Conservation (phyloP, 2,113 vertebrate species). For the Tragelaphus strepsiceros region DNA sequence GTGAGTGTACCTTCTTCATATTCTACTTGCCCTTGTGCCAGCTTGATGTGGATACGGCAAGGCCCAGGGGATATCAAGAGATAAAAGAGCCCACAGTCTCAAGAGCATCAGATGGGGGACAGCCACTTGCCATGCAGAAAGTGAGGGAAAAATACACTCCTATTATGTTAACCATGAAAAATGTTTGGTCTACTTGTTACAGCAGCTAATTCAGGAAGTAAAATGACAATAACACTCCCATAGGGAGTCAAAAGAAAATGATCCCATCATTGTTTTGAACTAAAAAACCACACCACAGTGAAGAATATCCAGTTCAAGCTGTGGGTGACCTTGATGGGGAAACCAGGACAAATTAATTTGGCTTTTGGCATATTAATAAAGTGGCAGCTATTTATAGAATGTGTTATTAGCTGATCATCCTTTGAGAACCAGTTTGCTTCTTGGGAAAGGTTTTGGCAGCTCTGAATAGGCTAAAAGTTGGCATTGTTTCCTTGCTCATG, state of each 20-base stretch:
- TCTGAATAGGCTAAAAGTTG: not conserved
- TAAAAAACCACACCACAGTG: not conserved
- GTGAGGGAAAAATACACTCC: not conserved
- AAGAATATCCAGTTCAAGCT: constrained; percentile 4
- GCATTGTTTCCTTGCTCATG: not conserved
- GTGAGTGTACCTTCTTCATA: not conserved
- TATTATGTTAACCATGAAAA: not conserved
- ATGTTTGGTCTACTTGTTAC: not conserved
- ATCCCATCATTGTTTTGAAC: not conserved
- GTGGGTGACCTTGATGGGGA: not conserved
- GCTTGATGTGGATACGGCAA: not conserved
- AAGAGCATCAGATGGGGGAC: not conserved
- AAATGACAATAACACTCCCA: not conserved
- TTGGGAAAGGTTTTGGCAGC: not conserved
- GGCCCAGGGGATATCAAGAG: not conserved
- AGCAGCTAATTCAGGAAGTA: not conserved
- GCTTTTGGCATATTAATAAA: constrained; percentile 36
- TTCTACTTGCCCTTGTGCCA: not conserved
- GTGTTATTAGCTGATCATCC: not conserved
- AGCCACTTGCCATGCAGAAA: not conserved
- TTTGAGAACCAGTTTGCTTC: constrained; percentile 45
- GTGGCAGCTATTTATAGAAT: constrained; percentile 41
- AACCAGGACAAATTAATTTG: constrained; percentile 29
- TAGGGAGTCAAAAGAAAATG: not conserved
- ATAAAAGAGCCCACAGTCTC: not conserved